A percentile compares a stretch with the other conserved stretches of the same genome.
Conservation (phyloP, 1,140 invertebrate genomes). For the Telenomus remus region DNA sequence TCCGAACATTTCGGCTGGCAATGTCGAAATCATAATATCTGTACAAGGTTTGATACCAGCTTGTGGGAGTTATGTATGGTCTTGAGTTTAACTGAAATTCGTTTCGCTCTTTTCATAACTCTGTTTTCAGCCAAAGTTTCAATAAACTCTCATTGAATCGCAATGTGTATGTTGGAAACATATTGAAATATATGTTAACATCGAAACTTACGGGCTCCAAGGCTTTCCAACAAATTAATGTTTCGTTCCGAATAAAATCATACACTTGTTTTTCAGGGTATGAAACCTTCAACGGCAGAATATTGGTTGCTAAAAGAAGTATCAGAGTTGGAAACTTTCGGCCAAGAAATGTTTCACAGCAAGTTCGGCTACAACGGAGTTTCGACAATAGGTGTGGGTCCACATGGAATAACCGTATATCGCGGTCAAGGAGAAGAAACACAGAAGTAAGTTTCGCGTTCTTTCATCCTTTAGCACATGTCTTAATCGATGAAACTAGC, state of each 20-base stretch:
- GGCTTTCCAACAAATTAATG: conserved; percentile 12
- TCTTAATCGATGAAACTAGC: neutral
- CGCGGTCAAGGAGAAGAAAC: conserved; percentile 78
- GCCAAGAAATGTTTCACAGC: conserved; percentile 88
- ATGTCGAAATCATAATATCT: no score
- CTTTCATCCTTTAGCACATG: neutral
- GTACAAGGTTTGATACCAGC: no score
- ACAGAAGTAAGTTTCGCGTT: conserved; percentile 75
- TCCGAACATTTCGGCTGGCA: no score
- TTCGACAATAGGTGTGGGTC: conserved; percentile 83
- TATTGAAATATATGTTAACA: conserved; percentile 4
- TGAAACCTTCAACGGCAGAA: conserved; percentile 80
- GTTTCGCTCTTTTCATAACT: conserved; percentile 1
- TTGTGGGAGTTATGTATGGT: no score
- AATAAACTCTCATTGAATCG: conserved; percentile 1
- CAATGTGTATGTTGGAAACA: conserved; percentile 6
- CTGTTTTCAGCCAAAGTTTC: conserved; percentile 2
- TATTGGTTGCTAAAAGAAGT: conserved; percentile 89
- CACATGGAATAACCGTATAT: conserved; percentile 86
- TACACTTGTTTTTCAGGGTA: conserved; percentile 68
- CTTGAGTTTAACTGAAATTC: neutral
- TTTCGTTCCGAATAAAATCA: conserved; percentile 20
- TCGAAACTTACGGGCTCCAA: conserved; percentile 2
- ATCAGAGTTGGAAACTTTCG: conserved; percentile 85
- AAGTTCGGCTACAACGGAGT: conserved; percentile 74